phyloP scores from a whole-genome alignment of 1,140 invertebrate species.

The Pomacea maculata region DNA sequence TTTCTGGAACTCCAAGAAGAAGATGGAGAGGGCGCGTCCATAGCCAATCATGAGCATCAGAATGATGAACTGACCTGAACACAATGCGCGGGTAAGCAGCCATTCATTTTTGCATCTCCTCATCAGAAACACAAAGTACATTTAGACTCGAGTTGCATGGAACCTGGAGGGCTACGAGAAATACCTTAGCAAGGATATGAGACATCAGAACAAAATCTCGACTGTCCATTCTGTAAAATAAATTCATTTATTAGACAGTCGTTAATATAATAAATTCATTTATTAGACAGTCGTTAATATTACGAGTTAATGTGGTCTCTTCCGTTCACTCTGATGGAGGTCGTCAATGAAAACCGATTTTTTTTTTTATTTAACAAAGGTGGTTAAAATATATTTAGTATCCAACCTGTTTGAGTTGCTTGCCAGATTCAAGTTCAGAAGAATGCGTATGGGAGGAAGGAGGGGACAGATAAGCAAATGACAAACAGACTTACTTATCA shows the following conservation, averaged over 20 bases:
- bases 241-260: not conserved
- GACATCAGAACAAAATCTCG: no score
- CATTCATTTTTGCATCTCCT: no score
- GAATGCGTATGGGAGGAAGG: not conserved
- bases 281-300: no score
- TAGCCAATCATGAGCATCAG: constrained; percentile 17
- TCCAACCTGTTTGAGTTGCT: not conserved
- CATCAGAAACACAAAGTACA: not conserved
- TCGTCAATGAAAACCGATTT: not conserved
- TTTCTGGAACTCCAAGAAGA: constrained; percentile 24
- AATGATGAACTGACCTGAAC: constrained; percentile 14
- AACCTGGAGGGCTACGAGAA: no score
- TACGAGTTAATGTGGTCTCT: no score
- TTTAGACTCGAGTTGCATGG: no score
- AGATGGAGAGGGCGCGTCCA: constrained; percentile 16
- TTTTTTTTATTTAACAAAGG: not conserved
- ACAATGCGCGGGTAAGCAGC: not conserved
- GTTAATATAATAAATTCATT: not conserved
- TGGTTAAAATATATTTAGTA: not conserved
- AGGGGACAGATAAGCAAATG: no score
- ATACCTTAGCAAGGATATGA: no score
- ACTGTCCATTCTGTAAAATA: no score
- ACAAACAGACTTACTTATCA: constrained; percentile 5
- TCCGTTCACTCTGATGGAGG: not conserved
- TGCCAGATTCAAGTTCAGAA: not conserved